Base-by-base conservation (phyloP, 2,888 invertebrate species). In the Entomobrya proxima region DNA sequence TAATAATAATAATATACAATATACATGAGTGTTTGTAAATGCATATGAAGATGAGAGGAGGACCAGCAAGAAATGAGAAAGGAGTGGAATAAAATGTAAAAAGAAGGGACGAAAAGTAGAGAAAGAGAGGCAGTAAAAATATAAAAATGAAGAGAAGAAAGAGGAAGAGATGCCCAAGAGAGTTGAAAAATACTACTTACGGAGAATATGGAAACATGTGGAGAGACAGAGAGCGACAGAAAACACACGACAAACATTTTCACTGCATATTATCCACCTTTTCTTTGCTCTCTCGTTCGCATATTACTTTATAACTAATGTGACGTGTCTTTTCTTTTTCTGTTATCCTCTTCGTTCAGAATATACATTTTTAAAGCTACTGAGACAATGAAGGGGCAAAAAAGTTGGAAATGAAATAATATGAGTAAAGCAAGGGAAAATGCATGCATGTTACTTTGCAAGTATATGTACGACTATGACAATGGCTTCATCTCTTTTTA, bases 231-330 rank as follows among this genome's bases (percentile, higher is more conserved):
- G 4, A 69, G 24, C 21, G 44, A 69, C 67, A 24, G 24, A 69
- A 69, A 69, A 2, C 37, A 69, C 37, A 69, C 7, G 7, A 15
- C 7, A 40, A 40, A 40, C 40, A 69, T 18, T 27, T 69, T 44
- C 37, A 21, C 15, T 40, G 15, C 18, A n/a, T 9, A 32, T 18
- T 13, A 44, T 44, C 40, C 55, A 76, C 76, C 76, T 76, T 76
- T 55, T 37, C n/a, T 64, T 2, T 21, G 7, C 44, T 75, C 37
- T 40, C 27, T 58, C 30, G 44, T 69, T 72, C 72, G 81, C 75
- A 82, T 75, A 75, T 82, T 82, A 82, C 75, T 61, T 82, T 64
- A 82, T 82, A 82, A 82, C 82, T 82, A 82, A 82, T 82, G 82
- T 82, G 82, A 82, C 75, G 64, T 74, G 74, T 82, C 75, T 75